phyloP scores from a whole-genome alignment of 2,797 vertebrate species.

The Paramormyrops hopkinsi region DNA sequence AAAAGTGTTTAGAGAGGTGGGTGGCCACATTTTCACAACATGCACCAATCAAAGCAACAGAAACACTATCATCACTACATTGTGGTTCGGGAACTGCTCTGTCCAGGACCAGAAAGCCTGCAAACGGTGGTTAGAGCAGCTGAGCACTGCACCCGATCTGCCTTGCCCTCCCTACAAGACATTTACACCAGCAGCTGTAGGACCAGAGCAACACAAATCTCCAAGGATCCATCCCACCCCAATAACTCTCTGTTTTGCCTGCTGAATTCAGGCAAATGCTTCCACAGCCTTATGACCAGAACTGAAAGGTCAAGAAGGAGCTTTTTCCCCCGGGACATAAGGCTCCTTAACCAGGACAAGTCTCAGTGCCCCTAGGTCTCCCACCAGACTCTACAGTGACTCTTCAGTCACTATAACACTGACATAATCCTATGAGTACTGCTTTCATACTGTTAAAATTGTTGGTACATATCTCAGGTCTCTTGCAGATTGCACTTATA shows the following conservation, averaged over 20 bases:
- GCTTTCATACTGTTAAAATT: not conserved
- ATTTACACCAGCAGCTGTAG: not conserved
- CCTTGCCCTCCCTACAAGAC: not conserved
- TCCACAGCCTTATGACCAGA: not conserved
- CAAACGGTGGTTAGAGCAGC: not conserved
- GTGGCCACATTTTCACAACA: not conserved
- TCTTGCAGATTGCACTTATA: not conserved
- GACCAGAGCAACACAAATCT: no score
- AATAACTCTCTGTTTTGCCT: no score
- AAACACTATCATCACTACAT: not conserved
- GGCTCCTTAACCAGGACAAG: not conserved
- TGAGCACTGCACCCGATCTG: not conserved
- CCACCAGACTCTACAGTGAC: not conserved
- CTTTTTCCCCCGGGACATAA: not conserved
- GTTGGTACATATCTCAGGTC: not conserved
- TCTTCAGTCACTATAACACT: not conserved
- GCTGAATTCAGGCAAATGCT: no score
- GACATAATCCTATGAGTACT: not conserved
- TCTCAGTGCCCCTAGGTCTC: not conserved
- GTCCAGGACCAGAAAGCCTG: not conserved
- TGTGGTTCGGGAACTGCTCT: not conserved
- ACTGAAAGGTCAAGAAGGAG: not conserved
- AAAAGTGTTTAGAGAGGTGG: not conserved
- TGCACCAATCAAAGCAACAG: not conserved
- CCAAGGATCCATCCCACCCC: no score